A percentile compares a stretch with the other conserved stretches of the same genome.
Conservation (phyloP, 1,140 invertebrate species). For the Neodiprion pinetum region DNA sequence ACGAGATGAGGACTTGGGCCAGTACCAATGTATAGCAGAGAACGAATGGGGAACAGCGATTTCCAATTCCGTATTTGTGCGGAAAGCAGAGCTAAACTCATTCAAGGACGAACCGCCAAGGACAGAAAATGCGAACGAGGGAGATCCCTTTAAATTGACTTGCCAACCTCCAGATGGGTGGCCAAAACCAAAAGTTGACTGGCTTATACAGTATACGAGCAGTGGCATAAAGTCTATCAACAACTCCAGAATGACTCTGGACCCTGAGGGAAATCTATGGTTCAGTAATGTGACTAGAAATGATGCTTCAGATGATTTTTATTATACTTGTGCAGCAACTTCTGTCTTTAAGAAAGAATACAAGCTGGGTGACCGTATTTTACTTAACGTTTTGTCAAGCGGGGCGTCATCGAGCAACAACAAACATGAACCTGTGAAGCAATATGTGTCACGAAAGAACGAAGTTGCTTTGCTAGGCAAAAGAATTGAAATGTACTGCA, state of each 20-base stretch:
- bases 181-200: conserved; percentile 93
- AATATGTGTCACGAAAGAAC: conserved; percentile 87
- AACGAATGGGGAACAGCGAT: conserved; percentile 95
- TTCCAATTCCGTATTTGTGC: conserved; percentile 92
- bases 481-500: conserved; percentile 84
- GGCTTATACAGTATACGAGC: conserved; percentile 83
- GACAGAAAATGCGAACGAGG: conserved; percentile 78
- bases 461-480: conserved; percentile 85
- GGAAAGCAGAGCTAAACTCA: conserved; percentile 92
- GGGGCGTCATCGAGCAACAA: conserved; percentile 79
- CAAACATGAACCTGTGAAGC: conserved; percentile 76
- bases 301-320: conserved; percentile 83
- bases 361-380: conserved; percentile 85
- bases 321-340: conserved; percentile 89
- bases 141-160: conserved; percentile 83
- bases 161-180: conserved; percentile 93
- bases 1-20: conserved; percentile 89
- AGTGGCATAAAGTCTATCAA: conserved; percentile 89
- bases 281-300: conserved; percentile 90
- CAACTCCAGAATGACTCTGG: conserved; percentile 90
- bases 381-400: conserved; percentile 78
- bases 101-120: conserved; percentile 81
- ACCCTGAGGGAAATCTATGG: conserved; percentile 93
- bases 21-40: conserved; percentile 97
- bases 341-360: conserved; percentile 89